Evolutionary conservation across 1,140 invertebrate species (phyloP).

Genomic region (Achatina immaculata): DNA sequence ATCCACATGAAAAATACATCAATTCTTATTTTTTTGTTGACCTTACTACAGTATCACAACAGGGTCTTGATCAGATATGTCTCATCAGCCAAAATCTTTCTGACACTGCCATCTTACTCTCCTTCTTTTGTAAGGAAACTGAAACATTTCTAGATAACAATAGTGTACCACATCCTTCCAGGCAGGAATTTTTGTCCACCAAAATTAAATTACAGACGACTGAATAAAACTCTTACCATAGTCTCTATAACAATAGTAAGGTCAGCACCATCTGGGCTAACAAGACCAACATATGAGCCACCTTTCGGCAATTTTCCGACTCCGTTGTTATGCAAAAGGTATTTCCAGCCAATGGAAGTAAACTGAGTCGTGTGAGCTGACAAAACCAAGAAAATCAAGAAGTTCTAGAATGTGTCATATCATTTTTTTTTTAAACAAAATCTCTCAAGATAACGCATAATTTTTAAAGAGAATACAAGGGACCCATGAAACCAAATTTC

Average conservation of each 20-base stretch:
- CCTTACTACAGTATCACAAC: no score
- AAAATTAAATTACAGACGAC: no score
- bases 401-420: background rate
- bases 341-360: conserved; percentile 66
- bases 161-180: no score
- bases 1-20: no score
- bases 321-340: conserved; percentile 64
- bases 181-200: no score
- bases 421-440: conserved; percentile 6
- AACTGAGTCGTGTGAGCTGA: conserved; percentile 71
- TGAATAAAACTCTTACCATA: conserved; percentile 57
- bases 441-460: background rate
- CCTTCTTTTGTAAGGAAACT: no score
- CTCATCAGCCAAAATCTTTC: no score
- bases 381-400: conserved; percentile 26
- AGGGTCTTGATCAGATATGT: no score
- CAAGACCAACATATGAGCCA: conserved; percentile 67
- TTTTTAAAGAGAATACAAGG: conserved; percentile 1
- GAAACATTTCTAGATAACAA: no score
- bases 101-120: no score
- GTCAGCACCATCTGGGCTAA: conserved; percentile 60
- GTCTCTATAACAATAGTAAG: conserved; percentile 70
- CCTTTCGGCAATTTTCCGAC: conserved; percentile 61
- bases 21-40: no score
- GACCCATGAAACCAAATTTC: background rate